These are phyloP conservation scores for Pegoplata infirma DNA, from an alignment of 2,888 invertebrate genomes.

Conservation along the genomic window DNA sequence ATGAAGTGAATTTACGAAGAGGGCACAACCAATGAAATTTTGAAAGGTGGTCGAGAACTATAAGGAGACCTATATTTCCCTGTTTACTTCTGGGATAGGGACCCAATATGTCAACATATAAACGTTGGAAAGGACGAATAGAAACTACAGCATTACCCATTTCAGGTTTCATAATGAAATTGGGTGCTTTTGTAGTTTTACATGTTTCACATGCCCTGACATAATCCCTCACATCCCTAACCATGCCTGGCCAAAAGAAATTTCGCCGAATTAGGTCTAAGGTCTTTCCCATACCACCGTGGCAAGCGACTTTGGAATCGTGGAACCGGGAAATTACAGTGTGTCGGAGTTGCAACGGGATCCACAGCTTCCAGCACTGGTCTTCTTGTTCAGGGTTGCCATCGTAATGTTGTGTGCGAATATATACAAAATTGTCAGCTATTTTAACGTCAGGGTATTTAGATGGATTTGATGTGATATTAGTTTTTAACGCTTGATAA, in stretches of 20 bases:
- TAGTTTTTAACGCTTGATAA: background rate
- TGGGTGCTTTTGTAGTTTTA: background rate
- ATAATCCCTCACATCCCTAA: no score
- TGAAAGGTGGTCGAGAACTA: background rate
- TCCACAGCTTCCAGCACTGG: background rate
- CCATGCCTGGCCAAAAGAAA: no score
- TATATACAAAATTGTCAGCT: background rate
- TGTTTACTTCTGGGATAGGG: background rate
- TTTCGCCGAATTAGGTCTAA: no score
- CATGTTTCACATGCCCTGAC: no score
- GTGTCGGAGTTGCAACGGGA: background rate
- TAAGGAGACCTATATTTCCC: background rate
- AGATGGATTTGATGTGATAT: no score
- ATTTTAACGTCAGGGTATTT: conserved; percentile 5
- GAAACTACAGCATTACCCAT: no score
- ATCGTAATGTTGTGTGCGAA: background rate
- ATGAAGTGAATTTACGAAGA: background rate
- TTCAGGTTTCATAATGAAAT: background rate
- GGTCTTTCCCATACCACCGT: background rate
- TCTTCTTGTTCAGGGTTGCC: background rate
- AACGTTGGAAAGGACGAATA: no score
- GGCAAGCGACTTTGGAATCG: background rate
- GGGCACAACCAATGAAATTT: no score
- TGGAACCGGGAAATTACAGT: no score
- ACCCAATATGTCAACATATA: background rate